A percentile compares a stretch with the other conserved stretches of the same genome.
Conservation (phyloP, 1,140 invertebrate genomes). For the Drosophila gunungcola region DNA sequence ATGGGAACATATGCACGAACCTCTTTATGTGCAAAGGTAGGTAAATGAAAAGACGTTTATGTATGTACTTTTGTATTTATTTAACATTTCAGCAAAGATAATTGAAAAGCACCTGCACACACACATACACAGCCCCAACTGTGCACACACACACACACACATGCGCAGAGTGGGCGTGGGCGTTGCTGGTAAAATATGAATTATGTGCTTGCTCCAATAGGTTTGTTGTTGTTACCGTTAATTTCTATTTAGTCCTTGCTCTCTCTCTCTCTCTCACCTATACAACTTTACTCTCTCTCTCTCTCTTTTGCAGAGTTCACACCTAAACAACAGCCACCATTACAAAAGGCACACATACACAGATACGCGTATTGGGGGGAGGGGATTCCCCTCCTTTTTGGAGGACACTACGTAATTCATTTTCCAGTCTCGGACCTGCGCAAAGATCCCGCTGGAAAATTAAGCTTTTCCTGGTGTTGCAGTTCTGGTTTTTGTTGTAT, state of each 20-base stretch:
- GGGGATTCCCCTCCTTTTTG: slow-evolving; percentile 19
- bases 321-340: slow-evolving; percentile 42
- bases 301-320: slow-evolving; percentile 10
- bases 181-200: slow-evolving; percentile 63
- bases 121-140: not conserved
- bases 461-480: slow-evolving; percentile 27
- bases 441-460: slow-evolving; percentile 60
- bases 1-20: not conserved
- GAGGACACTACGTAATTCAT: slow-evolving; percentile 62
- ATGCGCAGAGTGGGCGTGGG: slow-evolving; percentile 43
- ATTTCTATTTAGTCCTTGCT: slow-evolving; percentile 51
- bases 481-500: slow-evolving; percentile 14
- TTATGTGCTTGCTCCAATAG: slow-evolving; percentile 70
- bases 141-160: slow-evolving; percentile 4
- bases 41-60: slow-evolving; percentile 10
- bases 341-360: slow-evolving; percentile 11
- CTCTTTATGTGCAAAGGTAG: not conserved
- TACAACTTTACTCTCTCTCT: slow-evolving; percentile 1
- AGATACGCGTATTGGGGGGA: slow-evolving; percentile 6
- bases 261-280: slow-evolving; percentile 10
- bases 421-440: slow-evolving; percentile 75
- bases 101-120: slow-evolving; percentile 39
- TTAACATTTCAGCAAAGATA: slow-evolving; percentile 28
- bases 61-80: slow-evolving; percentile 10
- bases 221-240: slow-evolving; percentile 49